These are phyloP conservation scores for Drosophila peninsularis DNA, from an alignment of 2,888 invertebrate genomes.

Conservation along the genomic window DNA sequence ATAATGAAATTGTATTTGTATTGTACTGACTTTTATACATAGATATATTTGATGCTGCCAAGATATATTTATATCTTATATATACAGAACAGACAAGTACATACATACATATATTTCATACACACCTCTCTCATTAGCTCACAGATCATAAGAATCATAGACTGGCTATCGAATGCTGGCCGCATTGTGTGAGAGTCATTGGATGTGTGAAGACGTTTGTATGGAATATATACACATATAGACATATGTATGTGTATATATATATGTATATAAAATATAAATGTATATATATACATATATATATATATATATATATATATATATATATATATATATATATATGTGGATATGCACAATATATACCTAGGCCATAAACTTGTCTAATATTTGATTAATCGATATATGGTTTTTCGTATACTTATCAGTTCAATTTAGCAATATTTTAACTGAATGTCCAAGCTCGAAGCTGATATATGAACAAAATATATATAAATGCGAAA, in stretches of 20 bases:
- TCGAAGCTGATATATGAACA: slow-evolving; percentile 24
- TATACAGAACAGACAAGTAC: slow-evolving; percentile 7
- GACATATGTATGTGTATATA: slow-evolving; percentile 5
- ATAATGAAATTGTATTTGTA: slow-evolving; percentile 5
- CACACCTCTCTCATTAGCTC: not conserved
- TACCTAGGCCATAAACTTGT: slow-evolving; percentile 20
- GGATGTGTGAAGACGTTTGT: not conserved
- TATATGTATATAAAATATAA: slow-evolving; percentile 3
- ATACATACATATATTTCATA: slow-evolving; percentile 2
- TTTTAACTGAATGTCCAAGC: slow-evolving; percentile 39
- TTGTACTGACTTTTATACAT: slow-evolving; percentile 5
- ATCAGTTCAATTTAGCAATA: slow-evolving; percentile 18
- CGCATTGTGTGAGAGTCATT: not conserved
- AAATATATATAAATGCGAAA: not conserved
- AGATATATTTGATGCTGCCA: slow-evolving; percentile 13
- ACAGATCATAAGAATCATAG: not conserved
- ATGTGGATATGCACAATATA: slow-evolving; percentile 19
- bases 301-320: slow-evolving; percentile 1
- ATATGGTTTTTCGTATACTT: slow-evolving; percentile 27
- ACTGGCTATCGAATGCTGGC: slow-evolving; percentile 1
- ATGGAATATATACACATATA: slow-evolving; percentile 3
- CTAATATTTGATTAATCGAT: slow-evolving; percentile 24
- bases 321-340: slow-evolving; percentile 6
- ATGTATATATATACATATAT: slow-evolving; percentile 1
- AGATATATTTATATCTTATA: slow-evolving; percentile 1